Evolutionary conservation across 92 coral and sea anemone species (phyloP).

Genomic region (Nematostella vectensis): DNA sequence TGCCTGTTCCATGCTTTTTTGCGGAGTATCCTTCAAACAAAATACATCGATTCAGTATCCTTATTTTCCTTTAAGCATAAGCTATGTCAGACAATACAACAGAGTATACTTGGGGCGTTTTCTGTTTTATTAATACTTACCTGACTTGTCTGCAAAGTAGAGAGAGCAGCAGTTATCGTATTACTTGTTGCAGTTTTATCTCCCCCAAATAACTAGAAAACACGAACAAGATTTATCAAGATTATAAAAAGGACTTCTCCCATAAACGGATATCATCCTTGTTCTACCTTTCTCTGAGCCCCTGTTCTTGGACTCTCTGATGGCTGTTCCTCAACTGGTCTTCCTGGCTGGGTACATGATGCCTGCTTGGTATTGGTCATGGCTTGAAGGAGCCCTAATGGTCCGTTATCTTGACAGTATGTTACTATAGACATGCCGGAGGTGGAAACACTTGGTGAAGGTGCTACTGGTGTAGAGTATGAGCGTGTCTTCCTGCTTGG

Average conservation of each 20-base stretch:
- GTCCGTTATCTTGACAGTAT: constrained; percentile 17
- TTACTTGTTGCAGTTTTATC: too few relatives aligned
- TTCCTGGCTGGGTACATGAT: constrained; percentile 11
- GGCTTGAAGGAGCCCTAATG: constrained; percentile 4
- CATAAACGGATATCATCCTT: too few relatives aligned
- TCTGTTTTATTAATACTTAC: too few relatives aligned
- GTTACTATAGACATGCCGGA: not conserved
- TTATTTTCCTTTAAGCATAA: too few relatives aligned
- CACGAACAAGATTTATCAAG: too few relatives aligned
- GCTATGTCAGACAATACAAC: too few relatives aligned
- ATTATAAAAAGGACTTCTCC: too few relatives aligned
- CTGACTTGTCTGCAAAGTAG: too few relatives aligned
- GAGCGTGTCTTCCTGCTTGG: constrained; percentile 42
- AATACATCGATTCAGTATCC: not conserved
- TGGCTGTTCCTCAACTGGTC: constrained; percentile 28
- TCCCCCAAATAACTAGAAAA: too few relatives aligned
- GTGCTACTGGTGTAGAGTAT: constrained; percentile 49
- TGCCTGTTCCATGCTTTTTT: constrained; percentile 34
- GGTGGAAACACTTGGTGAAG: constrained; percentile 1
- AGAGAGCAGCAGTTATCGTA: too few relatives aligned
- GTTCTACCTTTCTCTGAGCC: constrained; percentile 73
- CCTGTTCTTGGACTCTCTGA: constrained; percentile 22
- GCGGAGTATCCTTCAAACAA: constrained; percentile 52
- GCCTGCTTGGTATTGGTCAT: not conserved
- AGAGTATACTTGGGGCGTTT: too few relatives aligned